Evolutionary conservation across 2,797 vertebrate species (phyloP).

Genomic region (Scyliorhinus canicula): DNA sequence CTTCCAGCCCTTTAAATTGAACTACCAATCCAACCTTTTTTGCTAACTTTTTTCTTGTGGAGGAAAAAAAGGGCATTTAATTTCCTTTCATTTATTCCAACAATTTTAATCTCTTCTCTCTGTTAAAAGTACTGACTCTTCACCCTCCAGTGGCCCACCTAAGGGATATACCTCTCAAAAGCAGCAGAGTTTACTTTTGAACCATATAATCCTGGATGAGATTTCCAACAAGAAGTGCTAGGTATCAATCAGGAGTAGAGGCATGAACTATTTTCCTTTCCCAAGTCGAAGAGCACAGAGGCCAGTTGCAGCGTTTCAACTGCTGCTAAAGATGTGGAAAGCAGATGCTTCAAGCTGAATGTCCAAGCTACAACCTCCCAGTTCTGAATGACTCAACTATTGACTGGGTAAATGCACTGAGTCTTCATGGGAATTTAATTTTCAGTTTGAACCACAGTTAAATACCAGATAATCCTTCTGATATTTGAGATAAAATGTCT

Average conservation of each 20-base stretch:
- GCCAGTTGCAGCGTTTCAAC: neutral
- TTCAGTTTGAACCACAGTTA: neutral
- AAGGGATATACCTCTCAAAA: neutral
- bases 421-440: neutral
- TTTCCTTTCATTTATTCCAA: neutral
- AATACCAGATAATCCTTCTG: neutral
- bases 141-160: neutral
- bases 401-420: slow-evolving; percentile 32
- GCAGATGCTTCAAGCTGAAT: slow-evolving; percentile 11
- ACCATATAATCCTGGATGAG: neutral
- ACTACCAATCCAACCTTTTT: neutral
- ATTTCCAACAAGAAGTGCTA: neutral
- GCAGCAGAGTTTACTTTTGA: neutral
- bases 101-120: neutral
- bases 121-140: neutral
- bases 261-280: slow-evolving; percentile 44
- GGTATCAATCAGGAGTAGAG: neutral
- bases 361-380: neutral
- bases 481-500: neutral
- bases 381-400: slow-evolving; percentile 11
- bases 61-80: neutral
- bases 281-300: slow-evolving; percentile 41
- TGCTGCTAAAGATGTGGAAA: neutral
- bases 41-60: neutral
- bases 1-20: neutral